Evolutionary conservation across 2,797 vertebrate species (phyloP).

Genomic region (Sebastes diaconus): DNA sequence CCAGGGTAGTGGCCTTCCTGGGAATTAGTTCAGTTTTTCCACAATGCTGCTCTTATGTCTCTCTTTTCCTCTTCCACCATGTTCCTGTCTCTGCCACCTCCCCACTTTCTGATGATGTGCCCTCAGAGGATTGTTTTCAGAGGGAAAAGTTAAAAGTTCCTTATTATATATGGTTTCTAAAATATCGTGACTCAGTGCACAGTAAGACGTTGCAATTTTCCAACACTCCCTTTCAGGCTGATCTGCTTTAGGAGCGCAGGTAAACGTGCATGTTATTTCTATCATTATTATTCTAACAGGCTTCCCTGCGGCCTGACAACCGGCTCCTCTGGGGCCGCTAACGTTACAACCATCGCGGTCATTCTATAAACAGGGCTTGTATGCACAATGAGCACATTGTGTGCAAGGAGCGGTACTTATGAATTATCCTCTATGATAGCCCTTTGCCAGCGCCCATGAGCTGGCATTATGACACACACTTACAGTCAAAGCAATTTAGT

Average conservation of each 20-base stretch:
- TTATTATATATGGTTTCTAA: slow-evolving; percentile 60
- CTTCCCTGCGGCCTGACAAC: slow-evolving; percentile 69
- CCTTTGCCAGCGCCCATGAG: slow-evolving; percentile 38
- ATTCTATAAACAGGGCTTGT: slow-evolving; percentile 62
- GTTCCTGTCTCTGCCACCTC: slow-evolving; percentile 38
- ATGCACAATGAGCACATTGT: slow-evolving; percentile 82
- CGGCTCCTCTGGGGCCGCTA: slow-evolving; percentile 69
- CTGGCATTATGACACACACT: slow-evolving; percentile 45
- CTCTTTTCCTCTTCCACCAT: slow-evolving; percentile 15
- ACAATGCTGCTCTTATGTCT: slow-evolving; percentile 52
- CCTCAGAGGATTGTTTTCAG: slow-evolving; percentile 71
- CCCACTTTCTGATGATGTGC: slow-evolving; percentile 57
- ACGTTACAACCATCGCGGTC: slow-evolving; percentile 69
- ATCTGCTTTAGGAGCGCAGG: slow-evolving; percentile 42
- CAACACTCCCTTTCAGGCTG: slow-evolving; percentile 2
- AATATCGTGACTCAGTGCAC: slow-evolving; percentile 39
- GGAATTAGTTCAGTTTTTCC: slow-evolving; percentile 78
- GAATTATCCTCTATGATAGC: slow-evolving; percentile 57
- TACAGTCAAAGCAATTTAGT: slow-evolving; percentile 22
- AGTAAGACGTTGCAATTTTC: slow-evolving; percentile 29
- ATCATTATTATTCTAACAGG: slow-evolving; percentile 75
- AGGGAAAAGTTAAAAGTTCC: slow-evolving; percentile 62
- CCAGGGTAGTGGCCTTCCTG: slow-evolving; percentile 44
- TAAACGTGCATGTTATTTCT: slow-evolving; percentile 74
- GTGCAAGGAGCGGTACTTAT: slow-evolving; percentile 41